A percentile compares a stretch with the other conserved stretches of the same genome.
Conservation (phyloP, 2,113 vertebrate genomes). For the Nesoenas mayeri region DNA sequence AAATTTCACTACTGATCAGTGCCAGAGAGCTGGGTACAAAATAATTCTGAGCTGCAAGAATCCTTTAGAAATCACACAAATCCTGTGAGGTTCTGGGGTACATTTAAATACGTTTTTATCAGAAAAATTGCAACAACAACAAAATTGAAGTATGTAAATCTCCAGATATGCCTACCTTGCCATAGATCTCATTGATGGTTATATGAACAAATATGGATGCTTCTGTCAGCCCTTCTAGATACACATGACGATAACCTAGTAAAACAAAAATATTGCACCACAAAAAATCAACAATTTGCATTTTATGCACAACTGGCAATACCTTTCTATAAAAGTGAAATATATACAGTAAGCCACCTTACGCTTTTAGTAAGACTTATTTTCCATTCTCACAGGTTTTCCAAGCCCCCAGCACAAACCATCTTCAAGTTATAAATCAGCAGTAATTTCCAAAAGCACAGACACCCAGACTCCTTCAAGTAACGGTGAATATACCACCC, state of each 20-base stretch:
- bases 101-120: not conserved
- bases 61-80: not conserved
- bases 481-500: not conserved
- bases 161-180: constrained; percentile 84
- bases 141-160: not conserved
- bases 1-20: not conserved
- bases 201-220: constrained; percentile 97
- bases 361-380: not conserved
- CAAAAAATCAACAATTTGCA: not conserved
- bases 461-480: not conserved
- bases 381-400: not conserved
- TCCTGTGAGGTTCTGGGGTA: not conserved
- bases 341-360: not conserved
- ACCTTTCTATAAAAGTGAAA: not conserved
- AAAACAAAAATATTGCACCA: not conserved
- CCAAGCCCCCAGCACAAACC: not conserved
- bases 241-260: constrained; percentile 95
- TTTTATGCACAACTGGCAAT: not conserved
- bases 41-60: not conserved
- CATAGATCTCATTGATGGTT: constrained; percentile 94
- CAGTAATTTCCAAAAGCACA: not conserved
- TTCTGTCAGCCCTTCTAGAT: constrained; percentile 94
- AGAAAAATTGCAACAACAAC: not conserved
- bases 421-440: not conserved
- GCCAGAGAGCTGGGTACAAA: not conserved